These are phyloP conservation scores for Papilio elwesi DNA, from an alignment of 2,888 invertebrate genomes.

Conservation along the genomic window DNA sequence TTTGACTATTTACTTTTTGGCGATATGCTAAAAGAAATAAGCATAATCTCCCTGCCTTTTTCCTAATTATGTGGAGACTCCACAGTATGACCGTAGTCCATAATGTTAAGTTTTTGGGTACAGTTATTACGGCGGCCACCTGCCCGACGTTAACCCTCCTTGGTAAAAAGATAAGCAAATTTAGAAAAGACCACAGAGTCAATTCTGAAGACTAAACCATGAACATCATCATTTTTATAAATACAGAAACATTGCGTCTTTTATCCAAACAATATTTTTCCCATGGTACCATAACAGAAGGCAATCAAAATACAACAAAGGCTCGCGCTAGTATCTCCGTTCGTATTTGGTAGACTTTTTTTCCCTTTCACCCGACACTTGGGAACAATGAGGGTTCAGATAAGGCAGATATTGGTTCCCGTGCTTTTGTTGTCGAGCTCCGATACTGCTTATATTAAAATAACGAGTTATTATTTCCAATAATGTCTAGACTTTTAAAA, in stretches of 20 bases:
- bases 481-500: slow-evolving; percentile 1
- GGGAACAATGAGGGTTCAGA: slow-evolving; percentile 31
- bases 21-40: not conserved
- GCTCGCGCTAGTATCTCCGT: not conserved
- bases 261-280: not conserved
- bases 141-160: too few relatives aligned
- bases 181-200: too few relatives aligned
- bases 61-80: too few relatives aligned
- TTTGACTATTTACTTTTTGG: not conserved
- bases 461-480: slow-evolving; percentile 7
- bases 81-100: too few relatives aligned
- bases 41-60: not conserved
- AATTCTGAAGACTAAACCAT: too few relatives aligned
- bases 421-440: slow-evolving; percentile 26
- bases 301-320: slow-evolving; percentile 38
- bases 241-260: not conserved
- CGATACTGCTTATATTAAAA: not conserved
- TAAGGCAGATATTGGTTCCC: slow-evolving; percentile 32
- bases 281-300: slow-evolving; percentile 6
- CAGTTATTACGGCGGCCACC: too few relatives aligned
- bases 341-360: slow-evolving; percentile 21
- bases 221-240: too few relatives aligned
- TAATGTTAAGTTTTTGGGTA: too few relatives aligned
- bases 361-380: slow-evolving; percentile 32
- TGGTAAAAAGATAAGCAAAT: too few relatives aligned